A percentile compares a stretch with the other conserved stretches of the same genome.
Evolutionary conservation across 2,888 invertebrate genomes (phyloP).

Genomic region (Pherbina coryleti): DNA sequence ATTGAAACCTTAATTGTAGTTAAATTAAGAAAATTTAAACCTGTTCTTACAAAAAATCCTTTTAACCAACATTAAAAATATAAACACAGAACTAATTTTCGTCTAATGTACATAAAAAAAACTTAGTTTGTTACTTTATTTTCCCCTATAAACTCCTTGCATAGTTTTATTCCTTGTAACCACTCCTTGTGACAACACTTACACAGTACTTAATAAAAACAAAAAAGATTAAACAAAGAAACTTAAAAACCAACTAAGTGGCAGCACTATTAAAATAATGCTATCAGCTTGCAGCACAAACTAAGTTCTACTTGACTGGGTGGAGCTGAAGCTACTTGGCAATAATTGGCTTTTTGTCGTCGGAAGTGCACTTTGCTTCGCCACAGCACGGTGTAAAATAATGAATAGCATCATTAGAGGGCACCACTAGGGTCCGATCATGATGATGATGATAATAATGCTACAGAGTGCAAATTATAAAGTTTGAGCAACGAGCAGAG

Average conservation of each 20-base stretch:
- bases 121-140: no score
- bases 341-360: conserved; percentile 28
- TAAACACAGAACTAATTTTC: no score
- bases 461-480: not conserved
- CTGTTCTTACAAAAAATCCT: no score
- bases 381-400: not conserved
- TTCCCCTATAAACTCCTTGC: no score
- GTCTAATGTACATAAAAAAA: no score
- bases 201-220: not conserved
- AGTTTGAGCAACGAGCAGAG: not conserved
- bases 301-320: not conserved
- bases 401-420: conserved; percentile 21
- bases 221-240: not conserved
- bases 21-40: no score
- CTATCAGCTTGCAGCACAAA: not conserved
- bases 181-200: not conserved
- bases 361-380: conserved; percentile 11
- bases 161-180: not conserved
- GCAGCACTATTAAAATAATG: conserved; percentile 30
- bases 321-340: not conserved
- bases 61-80: no score
- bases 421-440: not conserved
- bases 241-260: conserved; percentile 7
- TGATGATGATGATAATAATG: no score
- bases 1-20: no score